Evolutionary conservation across 2,113 vertebrate species (phyloP).

Genomic region (Galeopterus variegatus): DNA sequence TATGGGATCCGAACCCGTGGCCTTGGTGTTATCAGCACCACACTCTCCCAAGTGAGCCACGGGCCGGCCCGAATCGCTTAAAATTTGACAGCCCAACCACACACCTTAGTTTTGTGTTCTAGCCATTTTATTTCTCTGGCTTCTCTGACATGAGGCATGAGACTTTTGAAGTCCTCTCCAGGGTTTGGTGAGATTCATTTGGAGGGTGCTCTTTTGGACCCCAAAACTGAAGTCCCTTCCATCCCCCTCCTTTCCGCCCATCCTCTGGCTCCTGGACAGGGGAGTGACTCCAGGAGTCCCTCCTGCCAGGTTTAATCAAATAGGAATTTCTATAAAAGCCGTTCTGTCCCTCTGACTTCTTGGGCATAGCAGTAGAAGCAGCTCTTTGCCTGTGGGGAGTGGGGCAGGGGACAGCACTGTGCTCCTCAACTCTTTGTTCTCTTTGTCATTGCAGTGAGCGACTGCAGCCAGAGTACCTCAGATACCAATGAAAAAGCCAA

Average conservation of each 20-base stretch:
- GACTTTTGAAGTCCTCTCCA: neutral
- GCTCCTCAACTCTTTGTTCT: constrained; percentile 50
- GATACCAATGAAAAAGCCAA: constrained; percentile 75
- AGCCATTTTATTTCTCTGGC: neutral
- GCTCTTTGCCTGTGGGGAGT: neutral
- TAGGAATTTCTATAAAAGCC: neutral
- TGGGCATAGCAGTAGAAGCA: neutral
- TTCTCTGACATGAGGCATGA: neutral
- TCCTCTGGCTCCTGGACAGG: neutral
- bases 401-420: constrained; percentile 11
- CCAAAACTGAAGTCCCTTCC: neutral
- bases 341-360: neutral
- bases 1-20: no score
- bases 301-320: neutral
- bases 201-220: neutral
- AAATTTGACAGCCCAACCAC: neutral
- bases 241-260: neutral
- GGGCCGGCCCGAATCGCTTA: no score
- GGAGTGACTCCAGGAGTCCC: neutral
- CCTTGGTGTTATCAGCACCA: no score
- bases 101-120: neutral
- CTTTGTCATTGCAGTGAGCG: constrained; percentile 84
- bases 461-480: constrained; percentile 76
- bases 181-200: neutral
- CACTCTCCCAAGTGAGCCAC: no score